These are phyloP conservation scores for Sphenodon punctatus DNA, from an alignment of 2,797 vertebrate genomes.

Conservation along the genomic window DNA sequence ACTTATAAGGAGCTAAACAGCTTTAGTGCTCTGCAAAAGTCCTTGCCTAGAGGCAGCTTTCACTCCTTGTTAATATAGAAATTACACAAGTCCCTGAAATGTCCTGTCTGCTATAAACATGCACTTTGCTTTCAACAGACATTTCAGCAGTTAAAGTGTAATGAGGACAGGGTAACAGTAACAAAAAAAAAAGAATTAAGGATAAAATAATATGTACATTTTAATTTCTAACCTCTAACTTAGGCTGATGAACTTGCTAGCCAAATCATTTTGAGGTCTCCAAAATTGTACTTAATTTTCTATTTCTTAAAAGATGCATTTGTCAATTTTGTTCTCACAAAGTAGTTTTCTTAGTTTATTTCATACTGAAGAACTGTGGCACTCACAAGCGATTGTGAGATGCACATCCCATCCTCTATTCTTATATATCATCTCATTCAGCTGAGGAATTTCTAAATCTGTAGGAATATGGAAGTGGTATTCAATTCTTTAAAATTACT, in stretches of 20 bases:
- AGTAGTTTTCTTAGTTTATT: neutral
- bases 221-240: too few relatives aligned
- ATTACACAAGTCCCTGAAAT: neutral
- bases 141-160: neutral
- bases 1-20: neutral
- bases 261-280: neutral
- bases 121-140: neutral
- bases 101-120: neutral
- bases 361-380: neutral
- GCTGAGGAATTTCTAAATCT: too few relatives aligned
- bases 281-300: neutral
- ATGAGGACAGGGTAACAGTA: too few relatives aligned
- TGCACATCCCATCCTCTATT: fast-evolving
- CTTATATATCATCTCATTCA: neutral
- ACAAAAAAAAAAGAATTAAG: neutral
- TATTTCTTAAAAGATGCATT: neutral
- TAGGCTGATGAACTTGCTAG: neutral
- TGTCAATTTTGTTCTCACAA: neutral
- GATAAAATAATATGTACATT: neutral
- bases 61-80: neutral
- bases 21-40: fast-evolving
- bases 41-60: neutral
- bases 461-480: neutral
- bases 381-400: neutral
- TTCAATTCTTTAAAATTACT: neutral